phyloP scores from a whole-genome alignment of 1,140 invertebrate genomes.

The Telenomus remus region DNA sequence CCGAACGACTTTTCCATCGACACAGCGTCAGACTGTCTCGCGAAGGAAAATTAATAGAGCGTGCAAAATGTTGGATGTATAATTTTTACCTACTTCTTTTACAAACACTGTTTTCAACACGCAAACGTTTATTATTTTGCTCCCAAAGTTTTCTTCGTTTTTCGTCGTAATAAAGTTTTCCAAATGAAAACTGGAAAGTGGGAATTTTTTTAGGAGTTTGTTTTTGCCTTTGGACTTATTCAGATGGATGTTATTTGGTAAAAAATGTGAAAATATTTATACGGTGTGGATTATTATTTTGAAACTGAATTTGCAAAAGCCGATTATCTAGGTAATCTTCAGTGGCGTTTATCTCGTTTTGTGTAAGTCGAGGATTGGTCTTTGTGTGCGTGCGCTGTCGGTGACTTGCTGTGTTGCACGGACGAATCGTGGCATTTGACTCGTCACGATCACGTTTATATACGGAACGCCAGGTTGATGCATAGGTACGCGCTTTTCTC shows the following conservation, averaged over 20 bases:
- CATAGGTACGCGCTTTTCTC: slow-evolving; percentile 31
- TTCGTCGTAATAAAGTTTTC: too few relatives aligned
- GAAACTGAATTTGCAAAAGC: too few relatives aligned
- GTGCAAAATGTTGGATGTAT: slow-evolving; percentile 21
- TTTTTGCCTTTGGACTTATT: too few relatives aligned
- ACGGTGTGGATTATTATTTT: too few relatives aligned
- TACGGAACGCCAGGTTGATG: slow-evolving; percentile 42
- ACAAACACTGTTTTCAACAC: slow-evolving; percentile 22
- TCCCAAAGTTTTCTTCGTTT: slow-evolving; percentile 17
- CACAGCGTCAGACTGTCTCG: slow-evolving; percentile 45
- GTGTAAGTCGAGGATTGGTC: not conserved
- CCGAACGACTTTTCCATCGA: not conserved
- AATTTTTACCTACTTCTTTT: slow-evolving; percentile 14
- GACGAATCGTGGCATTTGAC: slow-evolving; percentile 48
- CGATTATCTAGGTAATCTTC: too few relatives aligned
- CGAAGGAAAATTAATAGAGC: slow-evolving; percentile 44
- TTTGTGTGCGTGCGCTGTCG: slow-evolving; percentile 5
- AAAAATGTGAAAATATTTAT: too few relatives aligned
- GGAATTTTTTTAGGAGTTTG: too few relatives aligned
- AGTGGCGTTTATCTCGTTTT: slow-evolving; percentile 1
- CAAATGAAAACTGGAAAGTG: too few relatives aligned
- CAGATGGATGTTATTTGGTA: not conserved
- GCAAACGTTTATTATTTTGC: slow-evolving; percentile 17
- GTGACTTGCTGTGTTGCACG: slow-evolving; percentile 19
- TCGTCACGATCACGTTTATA: slow-evolving; percentile 51